These are phyloP conservation scores for Plodia interpunctella DNA, from an alignment of 1,140 invertebrate species.

Conservation along the genomic window DNA sequence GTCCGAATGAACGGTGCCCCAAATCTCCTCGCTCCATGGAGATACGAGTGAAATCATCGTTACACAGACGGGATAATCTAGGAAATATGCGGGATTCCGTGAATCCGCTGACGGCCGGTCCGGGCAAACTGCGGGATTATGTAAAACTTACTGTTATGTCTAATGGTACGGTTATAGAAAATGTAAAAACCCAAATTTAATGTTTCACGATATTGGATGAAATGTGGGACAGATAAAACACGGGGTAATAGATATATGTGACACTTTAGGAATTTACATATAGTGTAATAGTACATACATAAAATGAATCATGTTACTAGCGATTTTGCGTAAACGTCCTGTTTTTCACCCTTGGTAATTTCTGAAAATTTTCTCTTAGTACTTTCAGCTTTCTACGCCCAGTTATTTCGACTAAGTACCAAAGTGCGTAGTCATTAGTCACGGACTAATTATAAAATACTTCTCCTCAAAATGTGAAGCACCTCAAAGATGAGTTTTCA, in stretches of 20 bases:
- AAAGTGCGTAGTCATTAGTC: too few species aligned
- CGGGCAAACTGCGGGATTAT: conserved; percentile 37
- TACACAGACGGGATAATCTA: conserved; percentile 26
- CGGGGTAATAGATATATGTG: not conserved
- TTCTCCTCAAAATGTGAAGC: too few species aligned
- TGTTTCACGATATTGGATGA: not conserved
- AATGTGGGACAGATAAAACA: not conserved
- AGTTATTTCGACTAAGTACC: too few species aligned
- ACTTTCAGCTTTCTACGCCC: too few species aligned
- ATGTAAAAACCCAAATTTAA: conserved; percentile 3
- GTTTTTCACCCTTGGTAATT: too few species aligned
- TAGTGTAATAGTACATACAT: too few species aligned
- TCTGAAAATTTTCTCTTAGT: too few species aligned
- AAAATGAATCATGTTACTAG: too few species aligned
- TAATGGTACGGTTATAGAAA: conserved; percentile 25
- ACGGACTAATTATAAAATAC: too few species aligned
- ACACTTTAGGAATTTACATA: too few species aligned
- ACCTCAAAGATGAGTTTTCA: too few species aligned
- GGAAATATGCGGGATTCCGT: conserved; percentile 31
- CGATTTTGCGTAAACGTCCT: too few species aligned
- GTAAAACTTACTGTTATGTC: conserved; percentile 26
- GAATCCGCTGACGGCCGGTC: not conserved
- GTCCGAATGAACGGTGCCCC: not conserved
- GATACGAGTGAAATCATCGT: conserved; percentile 25
- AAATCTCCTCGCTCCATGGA: not conserved